These are phyloP conservation scores for Pygmarrhopalites habei DNA, from an alignment of 1,140 invertebrate genomes.

Conservation along the genomic window DNA sequence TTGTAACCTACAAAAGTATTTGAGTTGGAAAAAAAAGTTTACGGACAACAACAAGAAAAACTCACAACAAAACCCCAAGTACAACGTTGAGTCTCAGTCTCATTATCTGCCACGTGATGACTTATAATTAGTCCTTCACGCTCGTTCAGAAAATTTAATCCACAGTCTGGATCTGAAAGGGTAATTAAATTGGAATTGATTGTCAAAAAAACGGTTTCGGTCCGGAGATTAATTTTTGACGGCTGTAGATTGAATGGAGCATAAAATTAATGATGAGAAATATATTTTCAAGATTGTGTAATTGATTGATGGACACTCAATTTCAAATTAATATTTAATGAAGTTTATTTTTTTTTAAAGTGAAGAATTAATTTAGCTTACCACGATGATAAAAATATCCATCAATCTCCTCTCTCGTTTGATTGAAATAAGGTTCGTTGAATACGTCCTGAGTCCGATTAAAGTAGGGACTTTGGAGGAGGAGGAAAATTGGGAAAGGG, in stretches of 20 bases:
- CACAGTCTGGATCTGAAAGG: constrained; percentile 29
- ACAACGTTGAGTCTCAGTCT: constrained; percentile 12
- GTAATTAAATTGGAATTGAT: background rate
- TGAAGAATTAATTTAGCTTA: too few species aligned
- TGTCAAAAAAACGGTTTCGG: too few species aligned
- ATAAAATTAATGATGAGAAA: too few species aligned
- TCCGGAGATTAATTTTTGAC: too few species aligned
- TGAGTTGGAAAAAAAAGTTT: too few species aligned
- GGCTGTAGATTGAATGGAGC: too few species aligned
- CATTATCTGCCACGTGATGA: constrained; percentile 6
- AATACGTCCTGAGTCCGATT: constrained; percentile 6
- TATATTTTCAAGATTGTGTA: constrained; percentile 10
- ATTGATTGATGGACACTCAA: background rate
- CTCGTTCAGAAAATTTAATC: constrained; percentile 30
- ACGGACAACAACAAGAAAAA: too few species aligned
- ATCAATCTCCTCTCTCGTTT: constrained; percentile 6
- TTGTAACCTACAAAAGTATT: too few species aligned
- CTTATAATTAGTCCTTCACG: constrained; percentile 30
- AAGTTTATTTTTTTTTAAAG: too few species aligned
- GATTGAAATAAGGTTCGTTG: constrained; percentile 17
- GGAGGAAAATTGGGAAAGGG: constrained; percentile 22
- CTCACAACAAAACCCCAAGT: constrained; percentile 34
- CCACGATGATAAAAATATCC: constrained; percentile 16
- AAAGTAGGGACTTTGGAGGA: constrained; percentile 11
- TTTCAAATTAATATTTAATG: background rate